phyloP scores from a whole-genome alignment of 1,140 invertebrate genomes.

The Drosophila kohkoa region DNA sequence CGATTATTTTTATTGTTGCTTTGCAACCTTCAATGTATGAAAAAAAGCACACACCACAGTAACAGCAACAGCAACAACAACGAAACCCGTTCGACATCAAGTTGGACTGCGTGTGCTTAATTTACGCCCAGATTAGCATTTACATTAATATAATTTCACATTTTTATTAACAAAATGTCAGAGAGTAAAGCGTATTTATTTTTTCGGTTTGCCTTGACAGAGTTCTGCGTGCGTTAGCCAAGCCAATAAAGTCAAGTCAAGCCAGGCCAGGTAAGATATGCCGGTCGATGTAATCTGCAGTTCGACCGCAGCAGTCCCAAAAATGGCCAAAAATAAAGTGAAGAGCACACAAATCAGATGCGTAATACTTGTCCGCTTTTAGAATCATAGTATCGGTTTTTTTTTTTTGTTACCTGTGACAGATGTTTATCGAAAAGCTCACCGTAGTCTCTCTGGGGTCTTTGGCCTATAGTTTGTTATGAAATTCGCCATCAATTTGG shows the following conservation, averaged over 20 bases:
- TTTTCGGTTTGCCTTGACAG: slow-evolving; percentile 45
- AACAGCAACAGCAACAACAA: not conserved
- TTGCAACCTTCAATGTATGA: slow-evolving; percentile 54
- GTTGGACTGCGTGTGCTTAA: slow-evolving; percentile 72
- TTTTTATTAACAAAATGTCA: slow-evolving; percentile 70
- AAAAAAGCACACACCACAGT: no score
- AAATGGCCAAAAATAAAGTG: slow-evolving; percentile 22
- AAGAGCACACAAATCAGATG: slow-evolving; percentile 18
- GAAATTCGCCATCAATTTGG: slow-evolving; percentile 13
- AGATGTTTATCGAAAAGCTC: slow-evolving; percentile 36
- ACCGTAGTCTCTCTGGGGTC: slow-evolving; percentile 24
- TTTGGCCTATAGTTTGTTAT: slow-evolving; percentile 49
- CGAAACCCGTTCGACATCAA: slow-evolving; percentile 62
- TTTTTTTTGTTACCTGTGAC: slow-evolving; percentile 34
- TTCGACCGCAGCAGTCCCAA: slow-evolving; percentile 9
- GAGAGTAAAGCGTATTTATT: slow-evolving; percentile 21
- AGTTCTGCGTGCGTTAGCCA: slow-evolving; percentile 14
- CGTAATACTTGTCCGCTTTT: slow-evolving; percentile 22
- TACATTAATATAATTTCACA: slow-evolving; percentile 76
- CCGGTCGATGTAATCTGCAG: slow-evolving; percentile 34
- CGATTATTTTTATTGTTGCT: slow-evolving; percentile 25
- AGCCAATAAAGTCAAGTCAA: not conserved
- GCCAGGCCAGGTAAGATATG: not conserved
- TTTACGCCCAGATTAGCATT: slow-evolving; percentile 77
- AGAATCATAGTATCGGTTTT: slow-evolving; percentile 37